phyloP scores from a whole-genome alignment of 1,140 invertebrate species.

The Drosophila sp. region DNA sequence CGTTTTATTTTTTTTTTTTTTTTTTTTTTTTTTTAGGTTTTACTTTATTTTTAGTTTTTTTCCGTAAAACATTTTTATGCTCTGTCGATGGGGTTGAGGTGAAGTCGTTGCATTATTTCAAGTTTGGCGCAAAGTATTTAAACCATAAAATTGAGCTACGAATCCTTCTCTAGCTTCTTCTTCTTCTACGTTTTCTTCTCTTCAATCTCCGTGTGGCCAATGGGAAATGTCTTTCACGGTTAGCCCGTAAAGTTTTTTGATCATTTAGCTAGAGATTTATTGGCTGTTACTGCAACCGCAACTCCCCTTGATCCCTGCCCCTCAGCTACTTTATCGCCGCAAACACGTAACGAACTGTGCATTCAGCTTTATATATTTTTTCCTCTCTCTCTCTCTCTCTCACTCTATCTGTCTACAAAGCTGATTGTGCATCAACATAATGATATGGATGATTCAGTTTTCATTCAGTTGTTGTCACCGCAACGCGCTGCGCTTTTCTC shows the following conservation, averaged over 20 bases:
- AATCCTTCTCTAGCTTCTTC: conserved; percentile 18
- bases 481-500: conserved; percentile 39
- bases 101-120: conserved; percentile 62
- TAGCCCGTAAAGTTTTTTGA: conserved; percentile 59
- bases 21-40: background rate
- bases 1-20: conserved; percentile 47
- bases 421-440: conserved; percentile 44
- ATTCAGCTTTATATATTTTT: background rate
- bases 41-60: conserved; percentile 19
- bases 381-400: background rate
- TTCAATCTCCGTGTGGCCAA: conserved; percentile 43
- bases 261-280: conserved; percentile 66
- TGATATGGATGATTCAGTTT: conserved; percentile 55
- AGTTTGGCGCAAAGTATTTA: conserved; percentile 67
- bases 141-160: conserved; percentile 62
- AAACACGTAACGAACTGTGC: conserved; percentile 54
- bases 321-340: conserved; percentile 49
- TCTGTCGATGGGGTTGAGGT: background rate
- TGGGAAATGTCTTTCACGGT: conserved; percentile 54
- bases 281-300: conserved; percentile 55
- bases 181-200: background rate
- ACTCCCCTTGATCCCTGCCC: background rate
- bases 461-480: conserved; percentile 55
- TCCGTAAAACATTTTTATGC: conserved; percentile 41
- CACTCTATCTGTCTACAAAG: background rate